Evolutionary conservation across 2,888 invertebrate species (phyloP).

Genomic region (Leptinotarsa haldemani): DNA sequence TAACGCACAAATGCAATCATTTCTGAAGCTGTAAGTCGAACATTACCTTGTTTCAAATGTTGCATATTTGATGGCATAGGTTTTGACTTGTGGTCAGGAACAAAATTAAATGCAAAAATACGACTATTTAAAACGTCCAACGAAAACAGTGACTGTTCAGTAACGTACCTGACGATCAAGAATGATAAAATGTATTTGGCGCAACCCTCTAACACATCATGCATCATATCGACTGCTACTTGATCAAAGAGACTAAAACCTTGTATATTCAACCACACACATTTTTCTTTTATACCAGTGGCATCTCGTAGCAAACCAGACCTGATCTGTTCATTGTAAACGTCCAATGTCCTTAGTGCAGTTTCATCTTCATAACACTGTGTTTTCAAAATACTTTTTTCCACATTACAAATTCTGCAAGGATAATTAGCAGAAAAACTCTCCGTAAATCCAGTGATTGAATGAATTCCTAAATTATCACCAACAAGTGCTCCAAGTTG

Average conservation of each 20-base stretch:
- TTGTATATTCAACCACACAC: constrained; percentile 25
- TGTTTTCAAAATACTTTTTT: constrained; percentile 37
- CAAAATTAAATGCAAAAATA: constrained; percentile 17
- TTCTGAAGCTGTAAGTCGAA: constrained; percentile 24
- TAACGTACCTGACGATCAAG: constrained; percentile 26
- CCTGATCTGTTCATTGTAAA: constrained; percentile 24
- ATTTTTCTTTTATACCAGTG: constrained; percentile 29
- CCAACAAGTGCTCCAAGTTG: constrained; percentile 46
- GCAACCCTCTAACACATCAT: constrained; percentile 31
- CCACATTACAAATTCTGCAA: constrained; percentile 52
- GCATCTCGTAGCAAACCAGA: constrained; percentile 17
- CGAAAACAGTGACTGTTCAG: constrained; percentile 24
- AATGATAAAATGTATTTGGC: constrained; percentile 25
- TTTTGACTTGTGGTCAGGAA: constrained; percentile 15
- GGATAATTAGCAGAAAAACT: constrained; percentile 50
- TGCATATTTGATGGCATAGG: constrained; percentile 9
- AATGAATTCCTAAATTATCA: constrained; percentile 53
- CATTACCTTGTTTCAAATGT: constrained; percentile 22
- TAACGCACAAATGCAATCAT: constrained; percentile 15
- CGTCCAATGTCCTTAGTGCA: constrained; percentile 20
- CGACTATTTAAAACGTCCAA: constrained; percentile 23
- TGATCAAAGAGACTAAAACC: constrained; percentile 21
- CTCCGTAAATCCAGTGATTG: constrained; percentile 50
- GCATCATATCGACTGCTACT: constrained; percentile 28
- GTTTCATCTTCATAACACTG: constrained; percentile 24